Conservation (phyloP, 2,888 invertebrate species). For the Metopia argyrocephala region DNA sequence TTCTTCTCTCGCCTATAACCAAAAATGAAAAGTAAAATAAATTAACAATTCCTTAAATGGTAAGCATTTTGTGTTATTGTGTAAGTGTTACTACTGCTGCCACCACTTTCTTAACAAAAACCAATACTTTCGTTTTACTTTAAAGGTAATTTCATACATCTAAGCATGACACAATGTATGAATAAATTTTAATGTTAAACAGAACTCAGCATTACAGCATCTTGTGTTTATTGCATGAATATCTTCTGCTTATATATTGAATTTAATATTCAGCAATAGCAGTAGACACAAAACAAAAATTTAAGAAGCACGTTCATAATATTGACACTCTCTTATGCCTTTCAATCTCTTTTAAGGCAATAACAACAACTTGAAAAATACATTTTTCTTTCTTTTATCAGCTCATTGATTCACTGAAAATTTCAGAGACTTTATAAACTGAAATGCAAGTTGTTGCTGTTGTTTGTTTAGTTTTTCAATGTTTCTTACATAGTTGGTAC, state of each 20-base stretch:
- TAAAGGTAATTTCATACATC: not conserved
- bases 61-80: constrained; percentile 31
- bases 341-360: not conserved
- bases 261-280: not conserved
- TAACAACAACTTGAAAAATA: not conserved
- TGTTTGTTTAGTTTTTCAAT: not conserved
- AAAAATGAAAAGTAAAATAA: constrained; percentile 40
- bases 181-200: constrained; percentile 3
- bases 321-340: not conserved
- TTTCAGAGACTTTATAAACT: constrained; percentile 29
- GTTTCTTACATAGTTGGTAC: not conserved
- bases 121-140: not conserved
- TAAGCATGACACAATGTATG: not conserved
- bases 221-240: constrained; percentile 33
- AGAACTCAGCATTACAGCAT: constrained; percentile 6
- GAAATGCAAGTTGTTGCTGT: constrained; percentile 41
- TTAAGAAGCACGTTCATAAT: constrained; percentile 29
- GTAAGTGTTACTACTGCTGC: not conserved
- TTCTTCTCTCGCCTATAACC: not conserved
- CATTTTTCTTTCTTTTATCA: not conserved
- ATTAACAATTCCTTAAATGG: constrained; percentile 39
- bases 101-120: not conserved
- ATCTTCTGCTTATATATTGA: constrained; percentile 1
- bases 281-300: not conserved
- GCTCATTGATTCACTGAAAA: constrained; percentile 8